phyloP scores from a whole-genome alignment of 2,888 invertebrate species.

The Volucella inanis region DNA sequence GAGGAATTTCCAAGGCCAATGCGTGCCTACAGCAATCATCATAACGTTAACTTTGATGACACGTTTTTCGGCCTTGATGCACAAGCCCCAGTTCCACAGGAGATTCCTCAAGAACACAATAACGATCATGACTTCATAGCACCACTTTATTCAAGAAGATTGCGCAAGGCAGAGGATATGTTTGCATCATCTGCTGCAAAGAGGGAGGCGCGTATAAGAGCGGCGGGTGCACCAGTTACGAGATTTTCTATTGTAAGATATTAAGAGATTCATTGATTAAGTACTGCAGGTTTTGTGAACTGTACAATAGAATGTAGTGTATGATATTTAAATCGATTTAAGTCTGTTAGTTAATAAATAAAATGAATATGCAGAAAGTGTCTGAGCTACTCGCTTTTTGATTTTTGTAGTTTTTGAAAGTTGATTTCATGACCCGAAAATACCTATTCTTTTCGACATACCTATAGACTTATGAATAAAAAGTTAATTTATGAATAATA shows the following conservation, averaged over 20 bases:
- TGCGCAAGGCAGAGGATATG: constrained; percentile 64
- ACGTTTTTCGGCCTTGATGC: constrained; percentile 80
- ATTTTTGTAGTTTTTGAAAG: too few species aligned
- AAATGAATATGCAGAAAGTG: too few species aligned
- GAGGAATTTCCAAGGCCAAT: constrained; percentile 70
- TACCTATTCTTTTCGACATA: too few species aligned
- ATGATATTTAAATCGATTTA: constrained; percentile 44
- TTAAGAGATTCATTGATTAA: not conserved
- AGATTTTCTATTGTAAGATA: constrained; percentile 55
- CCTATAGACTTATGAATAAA: too few species aligned
- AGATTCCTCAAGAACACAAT: constrained; percentile 78
- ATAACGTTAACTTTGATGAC: constrained; percentile 81
- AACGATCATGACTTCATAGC: constrained; percentile 88
- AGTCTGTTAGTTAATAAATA: not conserved
- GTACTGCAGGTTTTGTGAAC: not conserved
- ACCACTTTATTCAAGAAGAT: constrained; percentile 83
- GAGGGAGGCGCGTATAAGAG: constrained; percentile 93
- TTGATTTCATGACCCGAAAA: too few species aligned
- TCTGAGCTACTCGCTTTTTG: too few species aligned
- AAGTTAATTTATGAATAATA: too few species aligned
- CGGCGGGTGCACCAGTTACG: constrained; percentile 85
- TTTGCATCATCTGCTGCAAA: constrained; percentile 86
- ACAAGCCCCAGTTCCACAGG: constrained; percentile 79
- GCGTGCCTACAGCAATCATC: constrained; percentile 78
- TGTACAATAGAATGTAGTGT: constrained; percentile 36